Evolutionary conservation across 2,113 vertebrate species (phyloP).

Genomic region (Ctenomys sociabilis): DNA sequence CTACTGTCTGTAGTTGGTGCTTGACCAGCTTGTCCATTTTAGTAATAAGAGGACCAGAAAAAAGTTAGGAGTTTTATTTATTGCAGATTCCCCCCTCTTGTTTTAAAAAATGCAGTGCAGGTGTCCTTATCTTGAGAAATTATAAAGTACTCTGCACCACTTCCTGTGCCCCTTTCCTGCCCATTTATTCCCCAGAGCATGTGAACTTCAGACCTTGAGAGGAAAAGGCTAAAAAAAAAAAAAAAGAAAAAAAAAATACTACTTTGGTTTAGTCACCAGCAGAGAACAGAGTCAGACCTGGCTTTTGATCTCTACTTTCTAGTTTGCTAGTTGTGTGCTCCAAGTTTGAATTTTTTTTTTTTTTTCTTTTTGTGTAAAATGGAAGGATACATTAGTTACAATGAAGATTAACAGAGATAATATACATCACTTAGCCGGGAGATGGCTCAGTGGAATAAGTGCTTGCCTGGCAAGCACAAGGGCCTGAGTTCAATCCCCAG

Average conservation of each 20-base stretch:
- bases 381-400: not conserved
- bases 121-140: constrained; percentile 70
- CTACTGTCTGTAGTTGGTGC: constrained; percentile 50
- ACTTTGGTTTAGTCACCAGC: not conserved
- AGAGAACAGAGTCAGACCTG: not conserved
- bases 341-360: constrained; percentile 3
- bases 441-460: no score
- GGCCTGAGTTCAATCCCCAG: no score
- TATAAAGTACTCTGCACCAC: constrained; percentile 52
- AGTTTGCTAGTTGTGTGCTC: not conserved
- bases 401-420: not conserved
- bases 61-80: constrained; percentile 22
- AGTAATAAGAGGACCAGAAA: constrained; percentile 50
- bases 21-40: constrained; percentile 63
- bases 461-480: no score
- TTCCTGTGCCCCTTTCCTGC: constrained; percentile 71
- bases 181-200: constrained; percentile 51
- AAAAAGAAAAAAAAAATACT: constrained; percentile 6
- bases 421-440: no score
- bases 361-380: constrained; percentile 50
- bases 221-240: constrained; percentile 45
- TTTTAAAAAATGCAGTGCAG: constrained; percentile 57
- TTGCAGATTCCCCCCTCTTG: not conserved
- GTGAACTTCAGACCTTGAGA: constrained; percentile 43
- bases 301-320: not conserved